Percentiles rank a stretch among this genome's conserved stretches.
Evolutionary conservation across 2,113 vertebrate genomes (phyloP).

Genomic region (Zeus faber): DNA sequence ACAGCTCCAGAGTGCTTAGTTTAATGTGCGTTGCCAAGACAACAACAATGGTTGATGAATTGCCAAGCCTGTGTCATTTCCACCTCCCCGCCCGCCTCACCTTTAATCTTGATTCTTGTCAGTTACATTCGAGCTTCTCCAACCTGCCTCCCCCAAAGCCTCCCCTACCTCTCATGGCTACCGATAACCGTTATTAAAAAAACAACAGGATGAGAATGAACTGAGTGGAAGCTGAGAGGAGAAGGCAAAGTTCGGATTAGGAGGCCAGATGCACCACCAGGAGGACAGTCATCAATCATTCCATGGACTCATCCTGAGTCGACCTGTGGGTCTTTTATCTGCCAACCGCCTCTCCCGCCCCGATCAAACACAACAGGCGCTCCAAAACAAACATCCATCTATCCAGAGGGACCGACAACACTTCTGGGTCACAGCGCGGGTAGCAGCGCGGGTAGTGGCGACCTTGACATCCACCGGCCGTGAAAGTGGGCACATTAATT

Average conservation of each 20-base stretch:
- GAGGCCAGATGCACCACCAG: conserved; percentile 4
- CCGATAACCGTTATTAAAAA: conserved; percentile 3
- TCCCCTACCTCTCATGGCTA: neutral
- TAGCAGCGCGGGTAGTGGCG: too few species aligned
- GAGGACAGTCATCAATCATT: conserved; percentile 33
- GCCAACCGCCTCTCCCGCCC: conserved; percentile 8
- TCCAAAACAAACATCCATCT: conserved; percentile 58
- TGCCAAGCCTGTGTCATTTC: conserved; percentile 12
- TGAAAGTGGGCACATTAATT: too few species aligned
- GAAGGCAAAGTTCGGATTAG: neutral
- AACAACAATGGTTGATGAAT: conserved; percentile 37
- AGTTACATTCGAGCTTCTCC: conserved; percentile 12
- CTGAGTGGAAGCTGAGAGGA: conserved; percentile 7
- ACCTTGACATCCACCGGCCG: conserved; percentile 45
- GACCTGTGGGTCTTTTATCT: conserved; percentile 38
- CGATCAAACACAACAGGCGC: conserved; percentile 49
- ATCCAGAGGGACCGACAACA: conserved; percentile 31
- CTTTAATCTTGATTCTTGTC: conserved; percentile 30
- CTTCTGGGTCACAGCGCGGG: conserved; percentile 45
- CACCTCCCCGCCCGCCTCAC: neutral
- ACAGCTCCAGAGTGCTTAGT: conserved; percentile 43
- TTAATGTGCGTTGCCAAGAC: conserved; percentile 29
- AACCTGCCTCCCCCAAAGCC: neutral
- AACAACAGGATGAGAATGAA: neutral
- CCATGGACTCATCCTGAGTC: conserved; percentile 14